Percentiles rank a stretch among this genome's conserved stretches.
phyloP scores from a whole-genome alignment of 1,140 invertebrate genomes.

The honey bee (Apis mellifera) region Amel_HAv3.1 CM009939.2:3726001-3726500 shows the following conservation, averaged over 20 bases:
- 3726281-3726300: conserved; percentile 28
- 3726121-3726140: no score
- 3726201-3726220: no score
- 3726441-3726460: conserved; percentile 17
- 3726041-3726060: no score
- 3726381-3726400: conserved; percentile 13
- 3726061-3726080: no score
- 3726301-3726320: conserved; percentile 32
- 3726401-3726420: conserved; percentile 11
- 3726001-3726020: no score
- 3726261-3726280: background rate
- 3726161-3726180: no score
- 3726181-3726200: no score
- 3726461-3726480: background rate
- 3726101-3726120: no score
- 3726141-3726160: no score
- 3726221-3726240: background rate
- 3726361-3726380: conserved; percentile 14
- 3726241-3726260: background rate
- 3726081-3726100: no score
- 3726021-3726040: no score
- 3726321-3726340: conserved; percentile 6
- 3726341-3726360: background rate
- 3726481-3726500: background rate
- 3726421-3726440: background rate